Conservation (phyloP, 2,797 vertebrate species). For the Morelia viridis region DNA sequence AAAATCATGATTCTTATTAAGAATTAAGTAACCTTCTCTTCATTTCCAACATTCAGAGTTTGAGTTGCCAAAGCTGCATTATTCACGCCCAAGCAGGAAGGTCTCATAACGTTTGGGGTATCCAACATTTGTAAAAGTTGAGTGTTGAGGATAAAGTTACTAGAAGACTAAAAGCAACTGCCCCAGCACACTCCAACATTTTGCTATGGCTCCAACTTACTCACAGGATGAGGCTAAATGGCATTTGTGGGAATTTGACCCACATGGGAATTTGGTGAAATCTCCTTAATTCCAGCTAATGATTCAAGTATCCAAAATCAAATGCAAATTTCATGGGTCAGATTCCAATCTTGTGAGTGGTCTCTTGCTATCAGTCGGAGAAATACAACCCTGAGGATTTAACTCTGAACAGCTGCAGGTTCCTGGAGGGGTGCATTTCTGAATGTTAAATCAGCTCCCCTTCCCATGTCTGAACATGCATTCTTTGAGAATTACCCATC, state of each 20-base stretch:
- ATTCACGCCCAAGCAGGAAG: background rate
- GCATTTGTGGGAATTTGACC: background rate
- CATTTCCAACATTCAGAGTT: background rate
- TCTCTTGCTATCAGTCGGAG: background rate
- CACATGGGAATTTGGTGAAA: background rate
- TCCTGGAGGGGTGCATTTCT: background rate
- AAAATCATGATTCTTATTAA: background rate
- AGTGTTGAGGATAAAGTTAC: background rate
- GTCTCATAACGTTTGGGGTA: background rate
- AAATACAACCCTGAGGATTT: background rate
- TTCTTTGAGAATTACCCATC: background rate
- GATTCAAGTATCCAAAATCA: background rate
- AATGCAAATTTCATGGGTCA: background rate
- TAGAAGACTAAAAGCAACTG: background rate
- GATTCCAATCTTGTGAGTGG: background rate
- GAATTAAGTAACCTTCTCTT: background rate
- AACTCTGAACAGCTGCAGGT: background rate
- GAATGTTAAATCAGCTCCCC: rapidly evolving
- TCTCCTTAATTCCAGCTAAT: background rate
- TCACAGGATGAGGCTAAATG: background rate
- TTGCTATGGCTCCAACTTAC: background rate
- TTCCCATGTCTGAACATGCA: background rate
- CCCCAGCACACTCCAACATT: background rate
- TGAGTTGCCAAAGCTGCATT: background rate
- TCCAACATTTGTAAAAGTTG: background rate